Evolutionary conservation across 2,888 invertebrate genomes (phyloP).

Genomic region (Prosopocoilus inquinatus): DNA sequence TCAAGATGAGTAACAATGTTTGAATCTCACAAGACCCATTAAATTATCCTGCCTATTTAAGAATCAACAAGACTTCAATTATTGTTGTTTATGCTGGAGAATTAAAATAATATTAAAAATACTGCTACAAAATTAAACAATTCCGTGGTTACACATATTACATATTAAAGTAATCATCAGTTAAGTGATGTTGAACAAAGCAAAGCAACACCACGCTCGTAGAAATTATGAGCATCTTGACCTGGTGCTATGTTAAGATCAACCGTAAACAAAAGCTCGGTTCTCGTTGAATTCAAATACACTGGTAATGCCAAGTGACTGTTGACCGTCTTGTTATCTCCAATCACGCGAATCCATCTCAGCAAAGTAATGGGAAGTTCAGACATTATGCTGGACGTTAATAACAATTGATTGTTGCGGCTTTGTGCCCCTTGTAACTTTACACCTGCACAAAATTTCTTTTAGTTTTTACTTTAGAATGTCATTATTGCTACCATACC

Average conservation of each 20-base stretch:
- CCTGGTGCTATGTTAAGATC: slow-evolving; percentile 89
- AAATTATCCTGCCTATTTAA: too few relatives aligned
- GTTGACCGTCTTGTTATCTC: slow-evolving; percentile 50
- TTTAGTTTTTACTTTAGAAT: slow-evolving; percentile 2
- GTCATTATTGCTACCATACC: slow-evolving; percentile 40
- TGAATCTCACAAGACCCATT: too few relatives aligned
- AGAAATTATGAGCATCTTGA: slow-evolving; percentile 93
- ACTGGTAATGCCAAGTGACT: slow-evolving; percentile 88
- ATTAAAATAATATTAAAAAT: too few relatives aligned
- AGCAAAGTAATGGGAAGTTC: slow-evolving; percentile 88
- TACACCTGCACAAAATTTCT: slow-evolving; percentile 66
- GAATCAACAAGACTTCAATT: too few relatives aligned
- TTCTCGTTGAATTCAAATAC: slow-evolving; percentile 94
- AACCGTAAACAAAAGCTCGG: slow-evolving; percentile 92
- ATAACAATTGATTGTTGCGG: slow-evolving; percentile 81
- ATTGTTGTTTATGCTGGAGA: too few relatives aligned
- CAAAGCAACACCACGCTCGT: slow-evolving; percentile 96
- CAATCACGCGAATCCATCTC: slow-evolving; percentile 68
- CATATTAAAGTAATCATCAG: slow-evolving; percentile 47
- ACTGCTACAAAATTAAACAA: too few relatives aligned
- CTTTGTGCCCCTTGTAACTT: slow-evolving; percentile 97
- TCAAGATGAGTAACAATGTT: too few relatives aligned
- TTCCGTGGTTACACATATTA: too few relatives aligned
- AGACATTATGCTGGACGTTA: slow-evolving; percentile 93
- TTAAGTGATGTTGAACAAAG: slow-evolving; percentile 90